Conservation (phyloP, 2,113 vertebrate genomes). For the Pelodiscus sinensis region DNA sequence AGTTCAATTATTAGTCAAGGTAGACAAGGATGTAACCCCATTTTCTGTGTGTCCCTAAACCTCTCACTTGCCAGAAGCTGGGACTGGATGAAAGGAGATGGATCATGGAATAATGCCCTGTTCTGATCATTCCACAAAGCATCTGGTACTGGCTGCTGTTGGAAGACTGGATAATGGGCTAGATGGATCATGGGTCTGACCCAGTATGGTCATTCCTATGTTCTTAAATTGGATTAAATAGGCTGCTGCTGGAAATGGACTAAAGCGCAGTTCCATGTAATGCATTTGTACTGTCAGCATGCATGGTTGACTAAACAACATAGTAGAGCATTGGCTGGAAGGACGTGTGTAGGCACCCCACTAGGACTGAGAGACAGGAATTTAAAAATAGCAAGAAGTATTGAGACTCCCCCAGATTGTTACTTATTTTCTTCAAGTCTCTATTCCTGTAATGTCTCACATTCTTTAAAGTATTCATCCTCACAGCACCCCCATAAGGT, state of each 20-base stretch:
- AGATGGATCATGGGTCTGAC: neutral
- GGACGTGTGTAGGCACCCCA: neutral
- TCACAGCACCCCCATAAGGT: neutral
- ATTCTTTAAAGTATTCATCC: conserved; percentile 25
- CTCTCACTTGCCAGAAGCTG: neutral
- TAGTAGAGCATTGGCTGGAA: neutral
- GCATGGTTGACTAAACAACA: neutral
- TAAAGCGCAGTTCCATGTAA: neutral
- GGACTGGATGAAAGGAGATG: neutral
- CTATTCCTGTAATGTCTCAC: neutral
- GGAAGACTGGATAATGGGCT: neutral
- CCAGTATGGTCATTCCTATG: neutral
- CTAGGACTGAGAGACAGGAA: neutral
- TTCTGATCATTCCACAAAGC: neutral
- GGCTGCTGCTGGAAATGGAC: neutral
- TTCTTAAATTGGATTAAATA: neutral
- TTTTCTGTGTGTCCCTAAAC: neutral
- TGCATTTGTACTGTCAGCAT: neutral
- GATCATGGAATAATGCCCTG: neutral
- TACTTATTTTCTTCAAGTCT: neutral
- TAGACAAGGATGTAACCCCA: neutral
- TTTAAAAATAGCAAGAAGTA: neutral
- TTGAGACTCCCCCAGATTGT: neutral
- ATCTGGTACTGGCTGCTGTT: neutral
- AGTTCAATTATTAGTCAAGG: neutral